Evolutionary conservation across 2,888 invertebrate genomes (phyloP).

Genomic region (Tinea pellionella): DNA sequence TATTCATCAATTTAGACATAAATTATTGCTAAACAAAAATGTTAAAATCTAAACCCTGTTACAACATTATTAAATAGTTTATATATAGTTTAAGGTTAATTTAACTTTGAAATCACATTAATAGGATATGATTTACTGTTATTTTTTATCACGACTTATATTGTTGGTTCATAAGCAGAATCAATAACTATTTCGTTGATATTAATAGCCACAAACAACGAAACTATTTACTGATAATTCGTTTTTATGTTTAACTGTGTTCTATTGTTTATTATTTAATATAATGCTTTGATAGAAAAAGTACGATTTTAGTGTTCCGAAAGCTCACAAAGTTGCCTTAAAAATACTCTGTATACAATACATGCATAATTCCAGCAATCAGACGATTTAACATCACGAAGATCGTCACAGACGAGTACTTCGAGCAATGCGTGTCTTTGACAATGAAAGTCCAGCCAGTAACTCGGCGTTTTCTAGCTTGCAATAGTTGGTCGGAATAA

Average conservation of each 20-base stretch:
- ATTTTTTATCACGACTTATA: not conserved
- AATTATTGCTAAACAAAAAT: too few species aligned
- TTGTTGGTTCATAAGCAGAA: not conserved
- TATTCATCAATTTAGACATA: too few species aligned
- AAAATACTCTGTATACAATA: not conserved
- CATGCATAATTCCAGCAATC: not conserved
- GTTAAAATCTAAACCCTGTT: too few species aligned
- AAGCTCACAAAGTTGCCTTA: not conserved
- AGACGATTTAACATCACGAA: conserved; percentile 4
- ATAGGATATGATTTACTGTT: not conserved
- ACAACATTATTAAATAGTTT: too few species aligned
- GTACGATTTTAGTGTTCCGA: not conserved
- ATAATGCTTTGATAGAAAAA: not conserved
- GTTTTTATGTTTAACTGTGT: not conserved
- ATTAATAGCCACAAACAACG: not conserved
- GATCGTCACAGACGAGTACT: conserved; percentile 9
- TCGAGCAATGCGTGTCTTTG: conserved; percentile 22
- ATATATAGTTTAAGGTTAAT: too few species aligned
- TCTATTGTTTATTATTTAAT: not conserved
- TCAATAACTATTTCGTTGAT: not conserved
- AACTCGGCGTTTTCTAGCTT: conserved; percentile 47
- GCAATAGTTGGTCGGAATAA: conserved; percentile 61
- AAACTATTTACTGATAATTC: not conserved
- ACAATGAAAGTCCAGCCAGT: conserved; percentile 52
- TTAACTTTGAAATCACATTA: not conserved